These are phyloP conservation scores for Ctenopoma multispine DNA, from an alignment of 2,797 vertebrate genomes.

Conservation along the genomic window DNA sequence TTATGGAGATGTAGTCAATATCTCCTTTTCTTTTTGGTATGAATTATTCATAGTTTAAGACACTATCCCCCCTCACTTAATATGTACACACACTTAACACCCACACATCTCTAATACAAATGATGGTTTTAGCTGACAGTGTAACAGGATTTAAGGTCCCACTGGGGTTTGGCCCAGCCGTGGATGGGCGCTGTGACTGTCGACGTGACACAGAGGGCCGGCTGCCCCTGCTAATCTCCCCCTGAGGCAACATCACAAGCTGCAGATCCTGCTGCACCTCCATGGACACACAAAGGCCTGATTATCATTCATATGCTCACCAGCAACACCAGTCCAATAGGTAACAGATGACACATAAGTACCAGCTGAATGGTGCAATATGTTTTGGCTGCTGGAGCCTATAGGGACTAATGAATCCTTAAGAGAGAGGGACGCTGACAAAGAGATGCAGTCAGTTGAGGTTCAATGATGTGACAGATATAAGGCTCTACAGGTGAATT, in stretches of 20 bases:
- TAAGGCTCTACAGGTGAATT: constrained; percentile 77
- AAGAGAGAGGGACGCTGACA: constrained; percentile 69
- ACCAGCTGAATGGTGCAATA: constrained; percentile 82
- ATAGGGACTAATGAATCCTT: constrained; percentile 82
- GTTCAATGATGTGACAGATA: constrained; percentile 61
- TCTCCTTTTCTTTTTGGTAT: constrained; percentile 86
- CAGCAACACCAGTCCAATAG: constrained; percentile 84
- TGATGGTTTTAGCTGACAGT: constrained; percentile 87
- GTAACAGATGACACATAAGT: constrained; percentile 85
- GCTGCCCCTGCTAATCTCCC: constrained; percentile 85
- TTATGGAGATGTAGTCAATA: constrained; percentile 90
- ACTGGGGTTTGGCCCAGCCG: constrained; percentile 80
- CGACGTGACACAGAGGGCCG: constrained; percentile 83
- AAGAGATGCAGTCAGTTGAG: constrained; percentile 61
- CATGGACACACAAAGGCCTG: constrained; percentile 81
- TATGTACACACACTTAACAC: constrained; percentile 85
- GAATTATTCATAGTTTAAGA: constrained; percentile 89
- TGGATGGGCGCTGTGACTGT: constrained; percentile 85
- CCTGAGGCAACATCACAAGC: constrained; percentile 85
- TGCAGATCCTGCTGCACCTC: constrained; percentile 82
- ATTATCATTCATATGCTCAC: constrained; percentile 87
- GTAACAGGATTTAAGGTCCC: constrained; percentile 90
- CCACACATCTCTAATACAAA: constrained; percentile 85
- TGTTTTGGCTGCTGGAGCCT: constrained; percentile 78
- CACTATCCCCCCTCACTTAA: constrained; percentile 83